These are phyloP conservation scores for Trachops cirrhosus DNA, from an alignment of 2,797 vertebrate species.

Conservation along the genomic window DNA sequence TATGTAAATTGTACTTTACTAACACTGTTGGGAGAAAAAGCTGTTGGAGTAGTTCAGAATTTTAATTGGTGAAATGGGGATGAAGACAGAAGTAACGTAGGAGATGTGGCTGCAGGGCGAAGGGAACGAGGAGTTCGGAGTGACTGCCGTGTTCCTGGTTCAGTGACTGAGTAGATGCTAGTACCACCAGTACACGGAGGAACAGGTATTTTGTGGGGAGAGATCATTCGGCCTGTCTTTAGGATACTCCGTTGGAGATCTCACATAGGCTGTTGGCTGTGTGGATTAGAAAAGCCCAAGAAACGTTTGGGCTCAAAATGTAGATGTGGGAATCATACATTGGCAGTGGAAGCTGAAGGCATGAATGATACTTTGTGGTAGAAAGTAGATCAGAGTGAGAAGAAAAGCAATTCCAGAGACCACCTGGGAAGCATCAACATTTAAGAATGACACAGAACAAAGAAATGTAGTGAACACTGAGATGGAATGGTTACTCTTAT, in stretches of 20 bases:
- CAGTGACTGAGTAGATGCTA: not conserved
- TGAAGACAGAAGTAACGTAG: not conserved
- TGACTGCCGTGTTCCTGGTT: not conserved
- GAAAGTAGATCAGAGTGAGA: conserved; percentile 5
- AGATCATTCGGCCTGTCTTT: conserved; percentile 15
- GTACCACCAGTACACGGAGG: not conserved
- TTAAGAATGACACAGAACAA: not conserved
- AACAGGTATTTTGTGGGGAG: not conserved
- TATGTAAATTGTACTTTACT: conserved; percentile 1
- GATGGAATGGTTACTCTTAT: not conserved
- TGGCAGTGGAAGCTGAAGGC: not conserved
- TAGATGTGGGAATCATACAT: not conserved
- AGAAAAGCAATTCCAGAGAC: not conserved
- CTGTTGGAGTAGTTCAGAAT: not conserved
- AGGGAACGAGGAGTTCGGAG: not conserved
- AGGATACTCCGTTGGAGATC: not conserved
- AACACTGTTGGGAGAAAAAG: not conserved
- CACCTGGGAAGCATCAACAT: not conserved
- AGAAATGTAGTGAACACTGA: not conserved
- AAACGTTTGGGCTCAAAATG: not conserved
- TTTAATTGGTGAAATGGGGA: conserved; percentile 37
- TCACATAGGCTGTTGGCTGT: not conserved
- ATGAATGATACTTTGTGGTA: not conserved
- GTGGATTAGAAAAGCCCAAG: not conserved
- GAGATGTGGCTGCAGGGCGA: not conserved